Conservation (phyloP, 2,888 invertebrate species). For the Napeogenes sylphis region DNA sequence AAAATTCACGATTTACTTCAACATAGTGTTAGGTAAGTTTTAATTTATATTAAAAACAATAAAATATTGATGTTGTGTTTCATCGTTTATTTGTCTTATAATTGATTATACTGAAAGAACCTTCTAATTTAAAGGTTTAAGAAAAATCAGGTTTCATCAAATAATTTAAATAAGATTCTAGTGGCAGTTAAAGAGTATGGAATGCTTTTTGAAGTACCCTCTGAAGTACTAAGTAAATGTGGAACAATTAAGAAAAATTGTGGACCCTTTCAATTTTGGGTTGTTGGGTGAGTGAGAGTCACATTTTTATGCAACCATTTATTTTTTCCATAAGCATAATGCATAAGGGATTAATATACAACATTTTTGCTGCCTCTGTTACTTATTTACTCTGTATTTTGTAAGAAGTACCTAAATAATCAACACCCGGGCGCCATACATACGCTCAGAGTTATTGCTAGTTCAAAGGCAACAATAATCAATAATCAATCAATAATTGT, state of each 20-base stretch:
- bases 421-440: too few species aligned
- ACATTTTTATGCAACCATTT: neutral
- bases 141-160: slow-evolving; percentile 75
- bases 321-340: neutral
- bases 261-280: slow-evolving; percentile 84
- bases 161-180: slow-evolving; percentile 83
- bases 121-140: slow-evolving; percentile 62
- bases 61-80: too few species aligned
- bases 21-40: slow-evolving; percentile 78
- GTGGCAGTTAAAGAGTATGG: slow-evolving; percentile 91
- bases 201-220: slow-evolving; percentile 82
- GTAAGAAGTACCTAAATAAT: too few species aligned
- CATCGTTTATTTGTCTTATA: too few species aligned
- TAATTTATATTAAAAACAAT: neutral
- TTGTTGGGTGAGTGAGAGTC: slow-evolving; percentile 84
- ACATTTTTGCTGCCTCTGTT: too few species aligned
- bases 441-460: too few species aligned
- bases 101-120: neutral
- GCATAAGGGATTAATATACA: too few species aligned
- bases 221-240: slow-evolving; percentile 56
- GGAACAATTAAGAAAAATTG: slow-evolving; percentile 56
- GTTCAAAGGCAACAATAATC: too few species aligned
- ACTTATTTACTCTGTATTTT: too few species aligned
- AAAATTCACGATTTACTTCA: slow-evolving; percentile 85
- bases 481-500: too few species aligned